Percentiles rank a stretch among this genome's conserved stretches.
Conservation (phyloP, 2,888 invertebrate species). For the Noctua janthe region DNA sequence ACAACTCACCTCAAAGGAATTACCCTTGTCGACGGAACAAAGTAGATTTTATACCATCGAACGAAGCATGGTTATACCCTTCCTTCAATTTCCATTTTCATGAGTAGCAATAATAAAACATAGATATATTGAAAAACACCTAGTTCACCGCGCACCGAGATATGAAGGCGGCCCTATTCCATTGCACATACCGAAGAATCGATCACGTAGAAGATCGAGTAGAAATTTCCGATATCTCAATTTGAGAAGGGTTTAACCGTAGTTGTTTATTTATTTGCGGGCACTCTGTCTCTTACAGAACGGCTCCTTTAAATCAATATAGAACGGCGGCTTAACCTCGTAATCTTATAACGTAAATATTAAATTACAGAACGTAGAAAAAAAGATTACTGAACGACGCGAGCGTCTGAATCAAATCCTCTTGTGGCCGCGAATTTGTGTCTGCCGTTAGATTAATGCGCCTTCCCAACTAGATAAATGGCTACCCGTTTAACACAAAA, state of each 20-base stretch:
- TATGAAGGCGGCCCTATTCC: constrained; percentile 33
- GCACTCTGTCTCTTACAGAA: constrained; percentile 56
- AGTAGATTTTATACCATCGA: constrained; percentile 27
- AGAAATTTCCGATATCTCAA: constrained; percentile 56
- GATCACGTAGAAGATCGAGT: constrained; percentile 50
- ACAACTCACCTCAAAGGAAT: constrained; percentile 20
- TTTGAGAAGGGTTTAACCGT: constrained; percentile 55
- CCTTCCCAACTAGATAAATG: constrained; percentile 76
- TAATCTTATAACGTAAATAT: constrained; percentile 69
- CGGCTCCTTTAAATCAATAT: constrained; percentile 64
- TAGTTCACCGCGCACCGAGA: constrained; percentile 35
- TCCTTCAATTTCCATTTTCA: constrained; percentile 60
- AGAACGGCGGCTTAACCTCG: constrained; percentile 59
- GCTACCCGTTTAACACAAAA: constrained; percentile 55
- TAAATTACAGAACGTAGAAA: constrained; percentile 63
- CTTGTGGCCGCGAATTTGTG: constrained; percentile 66
- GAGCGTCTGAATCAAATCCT: constrained; percentile 61
- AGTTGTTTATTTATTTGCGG: constrained; percentile 51
- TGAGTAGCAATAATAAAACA: constrained; percentile 41
- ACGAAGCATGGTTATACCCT: constrained; percentile 26
- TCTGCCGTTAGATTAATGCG: constrained; percentile 78
- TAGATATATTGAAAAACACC: constrained; percentile 49
- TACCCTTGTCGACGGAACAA: constrained; percentile 34
- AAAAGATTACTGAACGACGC: constrained; percentile 57
- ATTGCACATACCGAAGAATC: constrained; percentile 52